Evolutionary conservation across 2,888 invertebrate genomes (phyloP).

Genomic region (Gymnoscelis rufifasciata): DNA sequence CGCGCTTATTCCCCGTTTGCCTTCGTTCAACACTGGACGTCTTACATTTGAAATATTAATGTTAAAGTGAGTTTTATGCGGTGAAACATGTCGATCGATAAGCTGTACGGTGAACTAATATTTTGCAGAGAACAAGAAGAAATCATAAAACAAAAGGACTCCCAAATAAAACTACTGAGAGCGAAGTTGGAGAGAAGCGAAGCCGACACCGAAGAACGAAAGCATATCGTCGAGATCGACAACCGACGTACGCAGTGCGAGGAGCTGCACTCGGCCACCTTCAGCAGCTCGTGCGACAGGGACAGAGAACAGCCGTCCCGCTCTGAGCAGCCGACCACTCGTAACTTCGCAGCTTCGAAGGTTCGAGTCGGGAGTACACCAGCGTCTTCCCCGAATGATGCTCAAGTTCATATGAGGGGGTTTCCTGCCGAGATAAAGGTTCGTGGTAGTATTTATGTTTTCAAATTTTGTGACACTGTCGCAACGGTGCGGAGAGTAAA

Average conservation of each 20-base stretch:
- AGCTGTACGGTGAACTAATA: neutral
- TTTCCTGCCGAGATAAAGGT: too few species aligned
- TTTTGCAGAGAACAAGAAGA: neutral
- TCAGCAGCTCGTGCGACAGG: neutral
- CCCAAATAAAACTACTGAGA: slow-evolving; percentile 36
- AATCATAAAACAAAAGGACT: slow-evolving; percentile 34
- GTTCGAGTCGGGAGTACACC: neutral
- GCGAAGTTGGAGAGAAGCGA: slow-evolving; percentile 28
- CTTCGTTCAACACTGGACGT: too few species aligned
- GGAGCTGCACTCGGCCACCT: neutral
- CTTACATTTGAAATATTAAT: too few species aligned
- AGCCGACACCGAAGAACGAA: slow-evolving; percentile 11
- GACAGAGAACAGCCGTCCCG: slow-evolving; percentile 32
- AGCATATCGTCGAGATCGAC: slow-evolving; percentile 1
- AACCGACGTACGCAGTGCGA: slow-evolving; percentile 1
- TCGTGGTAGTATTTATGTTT: too few species aligned
- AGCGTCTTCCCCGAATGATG: too few species aligned
- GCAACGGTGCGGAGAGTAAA: too few species aligned
- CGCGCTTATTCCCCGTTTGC: too few species aligned
- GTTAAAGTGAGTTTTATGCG: too few species aligned
- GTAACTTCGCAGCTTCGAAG: neutral
- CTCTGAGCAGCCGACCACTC: slow-evolving; percentile 10
- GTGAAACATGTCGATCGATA: too few species aligned
- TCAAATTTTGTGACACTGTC: too few species aligned
- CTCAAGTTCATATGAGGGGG: too few species aligned